phyloP scores from a whole-genome alignment of 2,888 invertebrate species.

The Strigamia crassipes region DNA sequence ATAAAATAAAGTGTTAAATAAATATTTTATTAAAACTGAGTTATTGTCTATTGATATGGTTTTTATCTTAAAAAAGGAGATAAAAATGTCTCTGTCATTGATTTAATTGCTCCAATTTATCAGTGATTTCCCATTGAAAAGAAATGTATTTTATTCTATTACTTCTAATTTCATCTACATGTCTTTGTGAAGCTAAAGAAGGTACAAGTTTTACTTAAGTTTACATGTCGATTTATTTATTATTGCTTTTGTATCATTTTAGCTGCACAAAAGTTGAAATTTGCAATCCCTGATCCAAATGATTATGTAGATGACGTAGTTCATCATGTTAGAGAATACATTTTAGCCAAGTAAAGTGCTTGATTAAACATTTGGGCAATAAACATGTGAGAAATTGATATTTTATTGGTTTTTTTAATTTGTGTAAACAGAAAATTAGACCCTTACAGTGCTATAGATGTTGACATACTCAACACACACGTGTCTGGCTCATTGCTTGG shows the following conservation, averaged over 20 bases:
- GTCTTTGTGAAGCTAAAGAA: neutral
- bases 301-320: conserved; percentile 19
- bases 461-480: neutral
- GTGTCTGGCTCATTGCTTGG: neutral
- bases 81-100: neutral
- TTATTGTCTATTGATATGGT: too few species aligned
- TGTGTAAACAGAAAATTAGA: neutral
- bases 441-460: neutral
- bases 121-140: neutral
- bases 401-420: neutral
- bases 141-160: neutral
- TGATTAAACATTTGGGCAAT: neutral
- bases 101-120: neutral
- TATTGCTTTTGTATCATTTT: neutral
- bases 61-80: neutral
- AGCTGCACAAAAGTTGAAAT: neutral
- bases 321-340: neutral
- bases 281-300: neutral
- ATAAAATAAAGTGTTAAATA: neutral
- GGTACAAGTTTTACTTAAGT: neutral
- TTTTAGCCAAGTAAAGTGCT: neutral
- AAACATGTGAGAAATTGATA: neutral
- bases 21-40: neutral
- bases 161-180: neutral
- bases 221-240: neutral